Base-by-base conservation (phyloP, 2,888 invertebrate genomes). In the Agonopterix arenella region DNA sequence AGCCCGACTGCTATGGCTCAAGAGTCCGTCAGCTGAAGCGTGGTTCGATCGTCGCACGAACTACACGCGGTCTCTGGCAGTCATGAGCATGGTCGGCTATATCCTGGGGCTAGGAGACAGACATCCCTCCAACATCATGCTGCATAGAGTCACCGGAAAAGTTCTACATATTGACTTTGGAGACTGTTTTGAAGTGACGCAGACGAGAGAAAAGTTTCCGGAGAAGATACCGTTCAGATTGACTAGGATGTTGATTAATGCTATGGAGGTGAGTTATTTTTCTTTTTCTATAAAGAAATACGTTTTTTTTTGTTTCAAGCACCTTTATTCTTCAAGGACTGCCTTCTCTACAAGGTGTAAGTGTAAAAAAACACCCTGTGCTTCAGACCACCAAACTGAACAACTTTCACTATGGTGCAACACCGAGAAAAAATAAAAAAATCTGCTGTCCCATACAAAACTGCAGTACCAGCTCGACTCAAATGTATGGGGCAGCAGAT, bases 71-170 rank as follows among this genome's bases (percentile, higher is more conserved):
- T 98, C 98, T 0, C 85, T 99, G 55, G 98, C 99, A 38, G 98
- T 98, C 51, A 99, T 99, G 99, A 98, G 98, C 46, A 99, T 99
- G 98, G 95, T 95, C 40, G 99, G 99, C 2, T 99, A 99, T 74
- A 97, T 99, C 61, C 91, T 98, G 4, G 98, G 98, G 4, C 91
- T 99, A n/a, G 99, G 99, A 1, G 99, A 99, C 90, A 92, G 98
- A 36, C 99, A 99, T 90, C 99, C 99, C 0, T 98, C 98, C 2
- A 99, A 99, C 86, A 90, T 99, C 54, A 99, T 99, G 98, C 89
- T 99, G 73, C 98, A 98, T 74, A 91, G 98, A 47, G 91, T 98
- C 66, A 98, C 97, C 64, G 99, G 99, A 0, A 99, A 99, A 85
- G 98, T 99, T 60, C 91, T 99, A 49, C 99, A 99, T 79, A 99